Evolutionary conservation across 2,113 vertebrate genomes (phyloP).

Genomic region (Pseudopipra pipra): DNA sequence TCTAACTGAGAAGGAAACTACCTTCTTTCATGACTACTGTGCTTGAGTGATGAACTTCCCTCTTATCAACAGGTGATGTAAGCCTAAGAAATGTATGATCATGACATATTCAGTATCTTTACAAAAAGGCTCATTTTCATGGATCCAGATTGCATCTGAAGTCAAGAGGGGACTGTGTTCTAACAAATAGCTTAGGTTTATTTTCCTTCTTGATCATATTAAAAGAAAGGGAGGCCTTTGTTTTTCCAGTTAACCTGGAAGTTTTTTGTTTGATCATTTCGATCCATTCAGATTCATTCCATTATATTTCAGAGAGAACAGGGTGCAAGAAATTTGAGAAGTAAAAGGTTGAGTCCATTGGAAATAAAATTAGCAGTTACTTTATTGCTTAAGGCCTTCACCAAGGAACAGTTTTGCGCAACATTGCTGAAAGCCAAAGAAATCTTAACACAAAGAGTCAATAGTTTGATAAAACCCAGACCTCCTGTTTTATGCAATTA

Average conservation of each 20-base stretch:
- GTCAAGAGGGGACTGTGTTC: not conserved
- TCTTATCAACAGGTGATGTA: not conserved
- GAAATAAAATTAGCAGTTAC: slow-evolving; percentile 37
- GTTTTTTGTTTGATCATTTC: not conserved
- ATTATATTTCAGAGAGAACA: not conserved
- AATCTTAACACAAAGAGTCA: slow-evolving; percentile 19
- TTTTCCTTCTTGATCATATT: not conserved
- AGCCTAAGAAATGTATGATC: not conserved
- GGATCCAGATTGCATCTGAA: not conserved
- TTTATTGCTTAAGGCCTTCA: slow-evolving; percentile 6
- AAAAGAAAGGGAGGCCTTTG: not conserved
- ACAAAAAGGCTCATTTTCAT: not conserved
- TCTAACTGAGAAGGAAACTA: not conserved
- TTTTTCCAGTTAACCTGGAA: not conserved
- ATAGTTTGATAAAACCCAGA: slow-evolving; percentile 48
- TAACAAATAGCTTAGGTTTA: not conserved
- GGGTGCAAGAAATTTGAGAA: not conserved
- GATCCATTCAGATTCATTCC: not conserved
- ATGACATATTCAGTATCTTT: not conserved
- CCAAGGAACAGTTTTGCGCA: not conserved
- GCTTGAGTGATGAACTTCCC: not conserved
- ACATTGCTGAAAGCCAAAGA: not conserved
- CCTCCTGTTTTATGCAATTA: slow-evolving; percentile 36
- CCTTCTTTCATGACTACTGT: not conserved
- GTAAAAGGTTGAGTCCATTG: not conserved